Evolutionary conservation across 2,113 vertebrate species (phyloP).

Genomic region (Aspidoscelis tigris): DNA sequence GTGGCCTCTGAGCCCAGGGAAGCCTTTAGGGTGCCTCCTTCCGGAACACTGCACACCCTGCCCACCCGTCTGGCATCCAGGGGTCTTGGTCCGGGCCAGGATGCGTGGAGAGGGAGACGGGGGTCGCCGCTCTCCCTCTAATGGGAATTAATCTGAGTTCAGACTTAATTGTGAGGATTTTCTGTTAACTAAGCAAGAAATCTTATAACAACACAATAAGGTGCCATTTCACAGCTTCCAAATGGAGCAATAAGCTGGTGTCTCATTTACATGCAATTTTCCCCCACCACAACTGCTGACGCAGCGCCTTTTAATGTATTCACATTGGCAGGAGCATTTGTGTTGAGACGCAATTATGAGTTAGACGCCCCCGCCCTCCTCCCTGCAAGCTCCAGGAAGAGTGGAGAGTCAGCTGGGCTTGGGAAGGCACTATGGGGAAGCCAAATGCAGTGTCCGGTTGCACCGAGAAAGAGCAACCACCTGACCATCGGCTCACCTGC

Average conservation of each 20-base stretch:
- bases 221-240: constrained; percentile 67
- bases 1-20: too few relatives aligned
- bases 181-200: constrained; percentile 72
- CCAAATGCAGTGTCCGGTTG: not conserved
- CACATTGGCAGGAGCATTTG: constrained; percentile 69
- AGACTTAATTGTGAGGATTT: constrained; percentile 66
- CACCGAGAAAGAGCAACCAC: too few relatives aligned
- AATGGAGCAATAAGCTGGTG: constrained; percentile 62
- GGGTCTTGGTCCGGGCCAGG: not conserved
- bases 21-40: too few relatives aligned
- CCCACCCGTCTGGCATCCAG: not conserved
- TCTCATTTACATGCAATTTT: constrained; percentile 66
- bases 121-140: constrained; percentile 65
- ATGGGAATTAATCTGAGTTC: constrained; percentile 65
- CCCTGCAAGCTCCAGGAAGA: constrained; percentile 63
- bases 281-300: constrained; percentile 66
- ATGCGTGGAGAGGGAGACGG: not conserved
- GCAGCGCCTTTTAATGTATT: constrained; percentile 73
- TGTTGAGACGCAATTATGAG: constrained; percentile 71
- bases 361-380: constrained; percentile 58
- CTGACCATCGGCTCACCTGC: too few relatives aligned
- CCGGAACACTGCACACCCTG: not conserved
- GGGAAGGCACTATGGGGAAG: constrained; percentile 43
- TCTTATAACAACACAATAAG: constrained; percentile 68
- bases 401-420: constrained; percentile 59